A percentile compares a stretch with the other conserved stretches of the same genome.
Conservation (phyloP, 2,113 vertebrate species). For the Halcyon senegalensis region DNA sequence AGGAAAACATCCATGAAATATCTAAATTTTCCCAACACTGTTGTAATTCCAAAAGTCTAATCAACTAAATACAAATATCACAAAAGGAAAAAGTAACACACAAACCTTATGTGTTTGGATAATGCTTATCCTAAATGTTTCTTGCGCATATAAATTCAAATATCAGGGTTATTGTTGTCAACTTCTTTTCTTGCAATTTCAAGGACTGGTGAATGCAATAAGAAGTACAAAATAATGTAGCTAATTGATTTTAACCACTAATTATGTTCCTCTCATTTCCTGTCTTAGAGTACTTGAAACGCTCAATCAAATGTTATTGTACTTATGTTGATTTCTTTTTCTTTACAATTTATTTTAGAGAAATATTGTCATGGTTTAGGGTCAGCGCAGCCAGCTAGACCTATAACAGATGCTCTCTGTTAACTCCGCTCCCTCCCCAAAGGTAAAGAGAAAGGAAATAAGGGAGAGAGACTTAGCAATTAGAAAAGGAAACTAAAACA, state of each 20-base stretch:
- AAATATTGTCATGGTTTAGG: no score
- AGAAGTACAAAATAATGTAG: not conserved
- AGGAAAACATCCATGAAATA: not conserved
- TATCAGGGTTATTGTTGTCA: not conserved
- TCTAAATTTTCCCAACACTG: not conserved
- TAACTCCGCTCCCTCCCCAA: no score
- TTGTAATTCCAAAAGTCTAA: not conserved
- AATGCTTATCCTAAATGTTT: not conserved
- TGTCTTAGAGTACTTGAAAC: not conserved
- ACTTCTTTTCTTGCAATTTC: not conserved
- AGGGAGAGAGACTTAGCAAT: no score
- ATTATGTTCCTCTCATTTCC: not conserved
- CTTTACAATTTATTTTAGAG: not conserved
- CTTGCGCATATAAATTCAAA: not conserved
- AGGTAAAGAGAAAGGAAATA: no score
- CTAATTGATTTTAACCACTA: constrained; percentile 8
- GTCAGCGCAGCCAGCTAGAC: no score
- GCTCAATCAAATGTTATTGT: not conserved
- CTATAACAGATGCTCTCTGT: no score
- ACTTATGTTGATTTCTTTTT: not conserved
- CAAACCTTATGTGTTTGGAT: not conserved
- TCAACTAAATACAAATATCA: not conserved
- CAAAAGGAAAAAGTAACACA: not conserved
- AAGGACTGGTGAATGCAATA: not conserved
- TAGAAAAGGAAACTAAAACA: no score